Evolutionary conservation across 2,888 invertebrate genomes (phyloP), one percentile per base, ranked within the genome.

Genomic region (Acanthococcus lagerstroemiae): DNA sequence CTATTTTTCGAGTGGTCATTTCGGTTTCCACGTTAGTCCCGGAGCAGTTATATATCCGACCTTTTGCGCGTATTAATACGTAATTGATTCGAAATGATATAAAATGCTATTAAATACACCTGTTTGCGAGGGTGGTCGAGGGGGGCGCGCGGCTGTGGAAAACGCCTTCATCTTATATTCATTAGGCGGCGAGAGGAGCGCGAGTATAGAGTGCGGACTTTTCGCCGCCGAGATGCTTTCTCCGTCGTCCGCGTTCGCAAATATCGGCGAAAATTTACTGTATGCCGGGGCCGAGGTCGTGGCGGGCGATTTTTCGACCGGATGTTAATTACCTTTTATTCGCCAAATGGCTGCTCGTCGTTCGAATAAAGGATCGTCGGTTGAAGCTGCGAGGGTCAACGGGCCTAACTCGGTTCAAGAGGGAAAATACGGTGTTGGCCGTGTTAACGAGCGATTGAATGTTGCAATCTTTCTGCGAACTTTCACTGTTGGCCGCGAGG

Each of bases 61-160:
- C 52, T 50, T 61, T 48, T 30, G 48, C 52, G 61, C 30, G 26
- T 61, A 61, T 61, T 61, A 61, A 61, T 61, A 50, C 61, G 27
- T 61, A 61, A 61, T 61, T 61, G 61, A 61, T 61, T 61, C 27
- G 61, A 61, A 50, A 61, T 61, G 61, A 50, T 48, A 61, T 61
- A 61, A 61, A 61, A 61, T 61, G 50, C 50, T 48, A 61, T 61
- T 61, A 61, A 61, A 61, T 61, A 50, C 61, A 61, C 52, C 61
- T 61, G 61, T 50, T 61, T 50, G 30, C n/a, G 19, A 15, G 5
- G 19, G 4, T 12, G 6, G 4, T 45, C 15, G 4, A 19, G 17
- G 19, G 37, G 15, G 46, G 6, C 19, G 6, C 6, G 17, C 46
- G 46, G 6, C 46, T n/a, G n/a, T n/a, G n/a, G 37, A 37, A 37